Evolutionary conservation across 2,113 vertebrate genomes (phyloP).

Genomic region (Phaethon lepturus): DNA sequence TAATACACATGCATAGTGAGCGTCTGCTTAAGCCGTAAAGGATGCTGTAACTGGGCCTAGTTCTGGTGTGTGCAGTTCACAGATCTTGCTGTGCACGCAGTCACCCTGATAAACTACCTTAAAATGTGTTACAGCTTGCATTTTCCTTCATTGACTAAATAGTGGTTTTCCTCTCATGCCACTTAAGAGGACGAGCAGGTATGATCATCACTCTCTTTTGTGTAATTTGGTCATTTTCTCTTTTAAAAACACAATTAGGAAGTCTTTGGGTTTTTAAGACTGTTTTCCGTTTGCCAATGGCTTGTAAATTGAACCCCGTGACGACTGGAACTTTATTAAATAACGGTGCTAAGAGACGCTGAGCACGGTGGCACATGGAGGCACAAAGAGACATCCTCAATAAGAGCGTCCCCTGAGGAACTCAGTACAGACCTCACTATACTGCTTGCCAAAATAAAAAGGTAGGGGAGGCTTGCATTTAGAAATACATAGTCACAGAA

Average conservation of each 20-base stretch:
- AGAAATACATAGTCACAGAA: not conserved
- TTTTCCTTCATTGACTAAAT: not conserved
- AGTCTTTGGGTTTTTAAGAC: not conserved
- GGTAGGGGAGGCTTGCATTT: not conserved
- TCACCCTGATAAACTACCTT: not conserved
- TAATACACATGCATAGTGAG: not conserved
- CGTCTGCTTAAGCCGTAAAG: not conserved
- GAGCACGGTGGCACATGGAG: not conserved
- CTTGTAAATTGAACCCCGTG: not conserved
- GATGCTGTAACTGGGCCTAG: not conserved
- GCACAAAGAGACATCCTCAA: not conserved
- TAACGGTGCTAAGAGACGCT: not conserved
- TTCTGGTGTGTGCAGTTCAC: not conserved
- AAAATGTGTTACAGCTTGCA: not conserved
- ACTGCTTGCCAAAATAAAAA: not conserved
- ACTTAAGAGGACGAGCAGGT: not conserved
- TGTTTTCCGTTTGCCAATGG: not conserved
- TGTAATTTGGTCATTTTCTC: not conserved
- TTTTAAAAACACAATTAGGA: not conserved
- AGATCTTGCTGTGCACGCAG: not conserved
- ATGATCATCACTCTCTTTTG: not conserved
- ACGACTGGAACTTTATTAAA: not conserved
- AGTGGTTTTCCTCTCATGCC: not conserved
- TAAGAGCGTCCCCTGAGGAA: accelerated
- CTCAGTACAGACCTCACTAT: accelerated